Conservation (phyloP, 2,797 vertebrate genomes). For the Enteromius argenteus region DNA sequence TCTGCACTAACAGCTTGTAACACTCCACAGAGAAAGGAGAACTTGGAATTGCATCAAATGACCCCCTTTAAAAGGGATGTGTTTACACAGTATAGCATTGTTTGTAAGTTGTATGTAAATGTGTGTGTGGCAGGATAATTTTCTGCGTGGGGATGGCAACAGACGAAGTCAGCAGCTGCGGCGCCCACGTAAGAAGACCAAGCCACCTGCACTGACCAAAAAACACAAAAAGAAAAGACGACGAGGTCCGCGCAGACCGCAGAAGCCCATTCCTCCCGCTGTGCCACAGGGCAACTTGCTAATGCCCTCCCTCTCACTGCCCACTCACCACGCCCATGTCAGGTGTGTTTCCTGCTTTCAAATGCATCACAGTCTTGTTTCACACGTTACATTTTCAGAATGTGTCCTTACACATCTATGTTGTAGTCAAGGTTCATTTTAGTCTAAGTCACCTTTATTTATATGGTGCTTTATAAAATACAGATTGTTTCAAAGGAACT, state of each 20-base stretch:
- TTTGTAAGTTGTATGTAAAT: neutral
- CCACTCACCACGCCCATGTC: conserved; percentile 86
- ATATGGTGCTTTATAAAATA: neutral
- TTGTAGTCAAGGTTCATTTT: neutral
- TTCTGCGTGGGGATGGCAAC: conserved; percentile 94
- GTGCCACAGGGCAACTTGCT: conserved; percentile 97
- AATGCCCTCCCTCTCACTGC: conserved; percentile 94
- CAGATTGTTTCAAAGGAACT: neutral
- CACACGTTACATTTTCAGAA: neutral
- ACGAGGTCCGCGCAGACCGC: conserved; percentile 91
- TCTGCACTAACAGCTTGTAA: too few species aligned
- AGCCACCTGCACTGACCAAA: conserved; percentile 99
- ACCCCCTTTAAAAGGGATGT: too few species aligned
- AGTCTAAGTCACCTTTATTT: neutral
- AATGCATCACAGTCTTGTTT: neutral
- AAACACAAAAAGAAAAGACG: conserved; percentile 99
- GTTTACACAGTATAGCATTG: neutral
- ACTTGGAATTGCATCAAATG: too few species aligned
- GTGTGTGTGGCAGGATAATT: conserved; percentile 87
- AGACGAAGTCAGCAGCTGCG: conserved; percentile 90
- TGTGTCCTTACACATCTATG: neutral
- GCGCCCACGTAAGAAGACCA: conserved; percentile 99
- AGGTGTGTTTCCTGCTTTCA: conserved; percentile 76
- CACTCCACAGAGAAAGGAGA: too few species aligned
- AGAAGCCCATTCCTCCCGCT: conserved; percentile 98